Percentiles rank a stretch among this genome's conserved stretches.
Conservation (phyloP, 2,113 vertebrate genomes). For the Aldabrachelys gigantea region DNA sequence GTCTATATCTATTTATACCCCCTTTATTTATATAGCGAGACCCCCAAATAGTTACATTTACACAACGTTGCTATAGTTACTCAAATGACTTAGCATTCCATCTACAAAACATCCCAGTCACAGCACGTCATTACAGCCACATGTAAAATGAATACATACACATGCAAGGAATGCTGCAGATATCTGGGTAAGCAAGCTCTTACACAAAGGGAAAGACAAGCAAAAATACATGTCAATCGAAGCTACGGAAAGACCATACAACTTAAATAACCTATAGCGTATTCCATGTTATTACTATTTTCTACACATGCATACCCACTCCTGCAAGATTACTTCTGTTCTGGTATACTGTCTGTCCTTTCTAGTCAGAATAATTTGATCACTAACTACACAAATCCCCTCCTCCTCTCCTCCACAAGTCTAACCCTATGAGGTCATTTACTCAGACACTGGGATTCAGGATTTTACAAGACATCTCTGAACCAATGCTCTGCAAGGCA, state of each 20-base stretch:
- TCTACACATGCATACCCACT: background rate
- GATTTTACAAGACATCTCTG: slow-evolving; percentile 77
- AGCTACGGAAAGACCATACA: rapidly evolving
- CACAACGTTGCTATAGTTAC: background rate
- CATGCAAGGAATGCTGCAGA: rapidly evolving
- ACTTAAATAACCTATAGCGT: rapidly evolving
- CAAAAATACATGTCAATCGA: rapidly evolving
- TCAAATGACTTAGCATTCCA: background rate
- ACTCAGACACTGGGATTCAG: background rate
- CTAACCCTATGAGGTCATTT: background rate
- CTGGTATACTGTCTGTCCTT: background rate
- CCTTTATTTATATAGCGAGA: background rate
- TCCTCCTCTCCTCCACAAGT: background rate
- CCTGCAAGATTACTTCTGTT: background rate
- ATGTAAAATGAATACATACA: rapidly evolving
- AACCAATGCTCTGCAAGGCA: background rate
- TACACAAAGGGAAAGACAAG: background rate
- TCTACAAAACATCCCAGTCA: rapidly evolving
- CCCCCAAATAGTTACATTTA: background rate
- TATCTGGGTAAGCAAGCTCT: rapidly evolving
- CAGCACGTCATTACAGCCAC: rapidly evolving
- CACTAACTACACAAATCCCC: background rate
- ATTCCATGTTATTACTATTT: background rate
- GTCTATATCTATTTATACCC: no score
- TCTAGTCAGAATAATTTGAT: background rate